Evolutionary conservation across 1,140 invertebrate species (phyloP).

Genomic region (Hycleus cichorii): DNA sequence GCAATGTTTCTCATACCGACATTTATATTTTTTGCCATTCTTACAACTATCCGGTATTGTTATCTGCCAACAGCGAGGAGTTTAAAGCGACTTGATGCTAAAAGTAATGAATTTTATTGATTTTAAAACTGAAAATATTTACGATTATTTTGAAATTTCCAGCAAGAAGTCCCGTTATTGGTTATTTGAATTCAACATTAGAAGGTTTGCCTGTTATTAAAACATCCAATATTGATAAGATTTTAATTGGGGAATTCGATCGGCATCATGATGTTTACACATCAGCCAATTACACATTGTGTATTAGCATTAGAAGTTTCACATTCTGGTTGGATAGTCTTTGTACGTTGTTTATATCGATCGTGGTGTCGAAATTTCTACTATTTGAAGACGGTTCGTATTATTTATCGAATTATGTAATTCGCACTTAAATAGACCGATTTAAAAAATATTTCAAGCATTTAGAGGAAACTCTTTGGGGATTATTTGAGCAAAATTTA

Average conservation of each 20-base stretch:
- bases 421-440: too few relatives aligned
- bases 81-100: conserved; percentile 58
- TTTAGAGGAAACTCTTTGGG: too few relatives aligned
- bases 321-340: conserved; percentile 37
- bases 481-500: too few relatives aligned
- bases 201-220: conserved; percentile 62
- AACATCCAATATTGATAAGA: conserved; percentile 49
- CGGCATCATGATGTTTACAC: conserved; percentile 46
- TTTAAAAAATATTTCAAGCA: too few relatives aligned
- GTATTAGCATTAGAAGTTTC: conserved; percentile 4
- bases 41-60: conserved; percentile 48
- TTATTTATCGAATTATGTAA: too few relatives aligned
- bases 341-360: not conserved
- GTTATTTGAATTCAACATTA: conserved; percentile 58
- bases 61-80: conserved; percentile 57
- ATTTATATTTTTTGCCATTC: conserved; percentile 45
- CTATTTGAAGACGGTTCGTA: conserved; percentile 31
- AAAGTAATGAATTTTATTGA: conserved; percentile 42
- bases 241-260: conserved; percentile 50
- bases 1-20: conserved; percentile 37
- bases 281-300: conserved; percentile 48
- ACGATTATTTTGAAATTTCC: not conserved
- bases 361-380: conserved; percentile 24
- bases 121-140: too few relatives aligned
- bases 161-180: conserved; percentile 58